Conservation (phyloP, 2,113 vertebrate genomes). For the Tupaia tana region DNA sequence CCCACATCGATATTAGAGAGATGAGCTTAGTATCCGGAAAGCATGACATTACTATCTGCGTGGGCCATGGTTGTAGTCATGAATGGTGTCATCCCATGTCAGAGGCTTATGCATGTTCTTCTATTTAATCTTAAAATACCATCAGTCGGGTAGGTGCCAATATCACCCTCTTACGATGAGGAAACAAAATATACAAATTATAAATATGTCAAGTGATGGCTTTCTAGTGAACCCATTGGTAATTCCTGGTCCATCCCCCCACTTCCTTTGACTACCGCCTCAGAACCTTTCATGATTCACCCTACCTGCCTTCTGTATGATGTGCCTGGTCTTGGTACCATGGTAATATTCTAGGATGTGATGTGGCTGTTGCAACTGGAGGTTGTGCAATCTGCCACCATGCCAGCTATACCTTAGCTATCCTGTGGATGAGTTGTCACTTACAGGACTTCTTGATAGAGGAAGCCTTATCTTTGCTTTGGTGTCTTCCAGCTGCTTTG, state of each 20-base stretch:
- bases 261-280: not conserved
- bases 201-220: not conserved
- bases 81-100: not conserved
- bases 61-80: not conserved
- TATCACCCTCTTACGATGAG: slow-evolving; percentile 7
- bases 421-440: not conserved
- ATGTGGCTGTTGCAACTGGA: not conserved
- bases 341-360: not conserved
- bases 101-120: not conserved
- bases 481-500: not conserved
- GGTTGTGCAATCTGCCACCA: not conserved
- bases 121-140: not conserved
- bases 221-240: not conserved
- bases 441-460: not conserved
- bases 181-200: not conserved
- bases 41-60: not conserved
- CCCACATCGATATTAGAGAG: not conserved
- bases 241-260: not conserved
- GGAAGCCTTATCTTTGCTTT: not conserved
- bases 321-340: not conserved
- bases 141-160: not conserved
- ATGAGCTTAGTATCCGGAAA: not conserved
- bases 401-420: not conserved
- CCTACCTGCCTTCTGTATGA: not conserved
- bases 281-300: not conserved